phyloP scores from a whole-genome alignment of 2,113 vertebrate species.

The Dicerorhinus sumatrensis region DNA sequence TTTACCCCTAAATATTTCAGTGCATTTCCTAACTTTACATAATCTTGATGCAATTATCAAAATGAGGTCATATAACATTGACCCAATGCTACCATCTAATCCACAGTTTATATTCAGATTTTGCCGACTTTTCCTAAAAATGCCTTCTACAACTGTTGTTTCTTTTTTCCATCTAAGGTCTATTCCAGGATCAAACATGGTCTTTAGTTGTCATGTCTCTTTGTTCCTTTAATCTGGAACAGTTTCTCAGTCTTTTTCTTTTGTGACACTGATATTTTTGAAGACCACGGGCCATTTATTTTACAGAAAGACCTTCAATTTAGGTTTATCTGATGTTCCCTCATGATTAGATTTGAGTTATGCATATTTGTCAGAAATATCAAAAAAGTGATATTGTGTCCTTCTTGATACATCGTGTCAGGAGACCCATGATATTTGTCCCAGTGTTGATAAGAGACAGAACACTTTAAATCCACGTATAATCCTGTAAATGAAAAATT shows the following conservation, averaged over 20 bases:
- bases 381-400: not conserved
- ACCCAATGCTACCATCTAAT: not conserved
- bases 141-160: not conserved
- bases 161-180: not conserved
- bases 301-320: not conserved
- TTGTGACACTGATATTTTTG: not conserved
- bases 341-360: not conserved
- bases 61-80: not conserved
- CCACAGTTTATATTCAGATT: not conserved
- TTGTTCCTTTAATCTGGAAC: not conserved
- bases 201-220: not conserved
- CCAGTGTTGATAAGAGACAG: not conserved
- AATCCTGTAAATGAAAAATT: not conserved
- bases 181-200: not conserved
- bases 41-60: not conserved
- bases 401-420: rapidly evolving
- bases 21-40: not conserved
- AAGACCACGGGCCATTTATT: not conserved
- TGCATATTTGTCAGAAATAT: not conserved
- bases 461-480: too few species aligned
- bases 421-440: not conserved
- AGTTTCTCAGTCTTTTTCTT: not conserved
- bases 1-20: not conserved
- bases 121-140: not conserved
- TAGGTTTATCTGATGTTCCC: not conserved